Evolutionary conservation across 1,140 invertebrate genomes (phyloP), one percentile per base, ranked within the genome.

Genomic region (Megalonaias nervosa): DNA sequence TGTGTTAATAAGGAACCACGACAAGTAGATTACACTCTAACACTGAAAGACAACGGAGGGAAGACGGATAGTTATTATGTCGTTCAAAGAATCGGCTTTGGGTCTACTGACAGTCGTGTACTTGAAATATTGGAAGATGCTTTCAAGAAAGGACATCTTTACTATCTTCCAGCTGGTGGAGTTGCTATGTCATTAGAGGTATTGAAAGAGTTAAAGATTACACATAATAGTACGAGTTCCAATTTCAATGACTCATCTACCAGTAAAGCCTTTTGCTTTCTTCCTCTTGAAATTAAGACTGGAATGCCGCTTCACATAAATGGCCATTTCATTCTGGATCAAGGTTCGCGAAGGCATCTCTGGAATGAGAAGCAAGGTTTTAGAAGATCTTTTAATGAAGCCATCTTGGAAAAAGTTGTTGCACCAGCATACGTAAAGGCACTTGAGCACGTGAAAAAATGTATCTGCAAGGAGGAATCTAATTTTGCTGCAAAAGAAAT

Each of bases 281-380:
- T 88, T 23, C 87, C 87, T 48, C 79, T 87, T 5, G 82, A 86
- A 31, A 67, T 84, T 12, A 48, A 77, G 17, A 83, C 84, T 15
- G 70, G 71, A 26, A 60, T 87, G n/a, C 85, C 85, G 21, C 72
- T 84, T 38, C 81, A 89, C 62, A 80, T 89, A 26, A 87, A 87
- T 77, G 85, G 83, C 0, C 78, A 86, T 38, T 87, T 89, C 84
- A 80, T 82, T 31, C 67, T 89, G 21, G 86, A 88, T 71, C 81
- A 82, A 68, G 85, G 83, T 72, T 73, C 84, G 38, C 77, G 87
- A 67, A 76, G 81, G 38, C 76, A 81, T 60, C 26, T 88, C 12
- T 86, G 85, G 23, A 31, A 87, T 13, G 85, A 81, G 81, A 69
- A 82, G 3, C 67, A 62, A 31, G 71, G 76, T 21, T 56, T 59